Evolutionary conservation across 2,888 invertebrate genomes (phyloP).

Genomic region (Helicoverpa assulta): DNA sequence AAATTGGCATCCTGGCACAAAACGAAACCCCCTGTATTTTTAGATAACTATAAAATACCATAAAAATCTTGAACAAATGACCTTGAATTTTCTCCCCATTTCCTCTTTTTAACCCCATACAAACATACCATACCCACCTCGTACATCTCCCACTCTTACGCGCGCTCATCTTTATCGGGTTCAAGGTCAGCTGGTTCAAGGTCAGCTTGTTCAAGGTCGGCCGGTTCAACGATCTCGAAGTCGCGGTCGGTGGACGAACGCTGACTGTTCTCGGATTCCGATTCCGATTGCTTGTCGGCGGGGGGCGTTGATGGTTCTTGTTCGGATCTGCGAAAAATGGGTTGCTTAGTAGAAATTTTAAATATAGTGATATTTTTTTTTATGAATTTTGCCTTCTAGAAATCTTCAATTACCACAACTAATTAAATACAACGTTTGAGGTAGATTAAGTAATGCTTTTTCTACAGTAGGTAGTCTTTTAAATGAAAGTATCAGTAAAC

Average conservation of each 20-base stretch:
- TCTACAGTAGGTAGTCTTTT: no score
- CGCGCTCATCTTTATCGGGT: conserved; percentile 67
- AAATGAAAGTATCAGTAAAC: no score
- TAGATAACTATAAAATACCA: no score
- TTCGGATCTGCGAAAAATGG: conserved; percentile 52
- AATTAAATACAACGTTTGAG: no score
- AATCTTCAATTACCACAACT: no score
- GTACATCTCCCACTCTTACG: conserved; percentile 36
- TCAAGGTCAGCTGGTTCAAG: conserved; percentile 92
- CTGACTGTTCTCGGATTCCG: conserved; percentile 95
- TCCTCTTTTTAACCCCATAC: conserved; percentile 25
- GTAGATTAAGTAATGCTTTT: background rate
- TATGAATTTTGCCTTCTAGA: no score
- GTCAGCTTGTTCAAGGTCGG: conserved; percentile 87
- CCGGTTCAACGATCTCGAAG: conserved; percentile 96
- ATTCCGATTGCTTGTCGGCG: conserved; percentile 91
- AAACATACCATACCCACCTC: conserved; percentile 38
- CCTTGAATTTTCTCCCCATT: no score
- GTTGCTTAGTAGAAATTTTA: background rate
- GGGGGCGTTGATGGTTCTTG: conserved; percentile 60
- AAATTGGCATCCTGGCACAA: no score
- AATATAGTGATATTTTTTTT: no score
- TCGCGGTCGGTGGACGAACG: conserved; percentile 95
- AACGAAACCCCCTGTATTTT: no score
- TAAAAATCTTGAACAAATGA: no score